These are phyloP conservation scores for Crotalus tigris DNA, from an alignment of 2,113 vertebrate genomes.

Conservation along the genomic window DNA sequence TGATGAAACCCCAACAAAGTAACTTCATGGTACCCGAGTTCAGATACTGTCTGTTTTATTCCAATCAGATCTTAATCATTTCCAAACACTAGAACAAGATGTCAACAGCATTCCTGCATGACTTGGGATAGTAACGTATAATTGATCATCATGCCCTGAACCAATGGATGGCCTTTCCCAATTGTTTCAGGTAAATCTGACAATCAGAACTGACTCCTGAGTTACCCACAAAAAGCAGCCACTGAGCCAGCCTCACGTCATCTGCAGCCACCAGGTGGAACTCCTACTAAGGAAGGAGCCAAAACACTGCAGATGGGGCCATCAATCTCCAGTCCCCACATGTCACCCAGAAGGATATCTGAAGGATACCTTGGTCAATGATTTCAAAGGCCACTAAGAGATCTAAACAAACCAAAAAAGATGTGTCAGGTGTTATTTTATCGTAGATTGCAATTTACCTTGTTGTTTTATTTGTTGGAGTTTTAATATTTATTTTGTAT, in stretches of 20 bases:
- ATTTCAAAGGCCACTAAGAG: not conserved
- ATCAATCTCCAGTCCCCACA: not conserved
- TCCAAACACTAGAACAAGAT: not conserved
- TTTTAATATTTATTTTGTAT: not conserved
- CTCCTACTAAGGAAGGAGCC: not conserved
- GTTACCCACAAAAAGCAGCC: not conserved
- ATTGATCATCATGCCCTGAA: not conserved
- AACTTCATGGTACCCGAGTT: not conserved
- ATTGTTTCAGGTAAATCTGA: not conserved
- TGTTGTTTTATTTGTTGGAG: not conserved
- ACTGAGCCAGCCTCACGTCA: not conserved
- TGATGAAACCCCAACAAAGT: not conserved
- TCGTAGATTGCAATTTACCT: not conserved
- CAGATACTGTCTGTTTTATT: not conserved
- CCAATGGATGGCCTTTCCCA: not conserved
- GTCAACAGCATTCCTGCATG: not conserved
- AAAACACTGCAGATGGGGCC: not conserved
- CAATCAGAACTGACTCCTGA: not conserved
- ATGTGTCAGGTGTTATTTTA: not conserved
- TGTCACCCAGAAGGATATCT: not conserved
- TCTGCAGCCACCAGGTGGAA: not conserved
- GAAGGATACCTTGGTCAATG: not conserved
- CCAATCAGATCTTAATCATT: not conserved
- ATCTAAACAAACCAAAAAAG: not conserved
- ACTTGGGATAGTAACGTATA: not conserved